Conservation (phyloP, 2,113 vertebrate species). For the Apaloderma vittatum region DNA sequence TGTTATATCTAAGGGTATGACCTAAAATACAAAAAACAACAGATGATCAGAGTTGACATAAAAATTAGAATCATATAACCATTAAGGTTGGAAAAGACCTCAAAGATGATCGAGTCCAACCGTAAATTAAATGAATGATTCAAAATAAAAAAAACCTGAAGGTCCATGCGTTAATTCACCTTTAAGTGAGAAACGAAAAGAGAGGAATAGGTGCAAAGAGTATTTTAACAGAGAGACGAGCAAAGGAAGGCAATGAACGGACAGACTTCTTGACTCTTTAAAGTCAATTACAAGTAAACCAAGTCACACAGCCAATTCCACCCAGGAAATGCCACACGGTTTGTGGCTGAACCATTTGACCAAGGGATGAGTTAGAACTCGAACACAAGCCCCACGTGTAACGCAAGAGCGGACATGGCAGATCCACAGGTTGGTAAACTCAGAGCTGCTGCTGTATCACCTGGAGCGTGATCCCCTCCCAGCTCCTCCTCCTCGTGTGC, state of each 20-base stretch:
- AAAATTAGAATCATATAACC: background rate
- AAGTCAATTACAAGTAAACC: conserved; percentile 45
- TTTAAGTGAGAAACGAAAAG: background rate
- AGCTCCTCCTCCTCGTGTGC: background rate
- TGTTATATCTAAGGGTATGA: conserved; percentile 96
- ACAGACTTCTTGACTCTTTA: conserved; percentile 25
- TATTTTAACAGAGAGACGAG: background rate
- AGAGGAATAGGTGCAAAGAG: background rate
- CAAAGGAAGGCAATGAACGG: conserved; percentile 20
- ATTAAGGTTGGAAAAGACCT: too few species aligned
- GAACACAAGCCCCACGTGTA: accelerated
- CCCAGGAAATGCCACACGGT: background rate
- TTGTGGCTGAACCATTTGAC: background rate
- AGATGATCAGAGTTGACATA: accelerated
- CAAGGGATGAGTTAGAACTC: background rate
- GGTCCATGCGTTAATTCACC: accelerated
- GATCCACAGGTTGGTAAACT: background rate
- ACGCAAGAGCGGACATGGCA: accelerated
- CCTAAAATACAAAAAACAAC: conserved; percentile 77
- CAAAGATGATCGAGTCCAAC: too few species aligned
- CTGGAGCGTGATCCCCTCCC: accelerated
- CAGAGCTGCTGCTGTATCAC: background rate
- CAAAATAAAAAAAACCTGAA: background rate
- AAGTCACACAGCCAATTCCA: conserved; percentile 40
- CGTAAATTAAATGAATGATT: background rate